phyloP scores from a whole-genome alignment of 2,797 vertebrate genomes.

The Spheniscus humboldti region DNA sequence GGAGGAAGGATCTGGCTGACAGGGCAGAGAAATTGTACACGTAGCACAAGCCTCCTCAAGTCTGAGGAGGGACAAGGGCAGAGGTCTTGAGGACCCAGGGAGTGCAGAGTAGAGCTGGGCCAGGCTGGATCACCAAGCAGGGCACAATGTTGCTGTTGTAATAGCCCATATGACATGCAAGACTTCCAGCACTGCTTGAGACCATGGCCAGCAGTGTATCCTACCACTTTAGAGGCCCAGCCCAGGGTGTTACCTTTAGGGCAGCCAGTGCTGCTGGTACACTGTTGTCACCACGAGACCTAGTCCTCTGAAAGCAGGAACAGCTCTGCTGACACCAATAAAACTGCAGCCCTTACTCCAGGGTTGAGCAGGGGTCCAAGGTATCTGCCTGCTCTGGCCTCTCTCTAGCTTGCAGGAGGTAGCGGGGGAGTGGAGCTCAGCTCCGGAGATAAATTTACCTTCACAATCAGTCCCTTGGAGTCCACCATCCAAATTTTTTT shows the following conservation, averaged over 20 bases:
- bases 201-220: neutral
- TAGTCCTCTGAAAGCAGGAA: neutral
- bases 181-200: neutral
- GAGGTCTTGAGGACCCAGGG: neutral
- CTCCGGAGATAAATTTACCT: conserved; percentile 75
- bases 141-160: neutral
- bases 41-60: neutral
- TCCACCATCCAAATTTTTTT: conserved; percentile 98
- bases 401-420: neutral
- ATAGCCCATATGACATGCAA: neutral
- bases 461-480: conserved; percentile 93
- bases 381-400: neutral
- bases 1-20: neutral
- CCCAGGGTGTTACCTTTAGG: accelerated
- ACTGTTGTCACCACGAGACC: neutral
- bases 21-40: neutral
- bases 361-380: neutral
- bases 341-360: neutral
- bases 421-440: neutral
- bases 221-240: neutral
- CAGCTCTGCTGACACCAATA: neutral
- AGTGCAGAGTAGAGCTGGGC: neutral
- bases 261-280: neutral
- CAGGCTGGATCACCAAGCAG: neutral
- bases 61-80: neutral